Conservation (phyloP, 2,797 vertebrate genomes). For the Artibeus lituratus region DNA sequence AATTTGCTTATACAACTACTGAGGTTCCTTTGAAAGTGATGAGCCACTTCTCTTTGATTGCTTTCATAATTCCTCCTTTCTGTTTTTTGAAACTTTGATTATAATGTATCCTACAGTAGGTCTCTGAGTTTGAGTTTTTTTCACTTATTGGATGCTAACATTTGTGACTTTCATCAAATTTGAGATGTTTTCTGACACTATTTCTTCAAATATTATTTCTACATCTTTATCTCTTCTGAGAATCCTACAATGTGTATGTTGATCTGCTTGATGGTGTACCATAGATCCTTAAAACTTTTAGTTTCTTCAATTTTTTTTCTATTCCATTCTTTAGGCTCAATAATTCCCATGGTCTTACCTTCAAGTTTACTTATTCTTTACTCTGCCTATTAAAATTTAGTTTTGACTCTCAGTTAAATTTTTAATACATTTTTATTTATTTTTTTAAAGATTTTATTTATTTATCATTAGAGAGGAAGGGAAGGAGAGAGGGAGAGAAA, state of each 20-base stretch:
- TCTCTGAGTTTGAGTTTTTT: background rate
- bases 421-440: background rate
- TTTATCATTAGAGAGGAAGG: too few species aligned
- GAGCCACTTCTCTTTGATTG: background rate
- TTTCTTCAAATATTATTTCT: background rate
- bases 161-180: background rate
- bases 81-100: background rate
- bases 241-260: background rate
- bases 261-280: too few species aligned
- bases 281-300: background rate
- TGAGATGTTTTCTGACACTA: background rate
- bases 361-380: background rate
- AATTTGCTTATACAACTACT: background rate
- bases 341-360: background rate
- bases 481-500: too few species aligned
- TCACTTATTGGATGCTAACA: background rate
- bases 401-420: background rate
- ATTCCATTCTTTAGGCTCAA: background rate
- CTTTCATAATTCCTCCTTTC: background rate
- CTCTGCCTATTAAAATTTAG: background rate
- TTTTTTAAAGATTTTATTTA: too few species aligned
- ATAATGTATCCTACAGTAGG: background rate
- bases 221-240: background rate
- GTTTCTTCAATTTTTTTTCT: background rate
- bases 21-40: background rate